Conservation (phyloP, 2,888 invertebrate genomes). For the Epinotia bilunana region DNA sequence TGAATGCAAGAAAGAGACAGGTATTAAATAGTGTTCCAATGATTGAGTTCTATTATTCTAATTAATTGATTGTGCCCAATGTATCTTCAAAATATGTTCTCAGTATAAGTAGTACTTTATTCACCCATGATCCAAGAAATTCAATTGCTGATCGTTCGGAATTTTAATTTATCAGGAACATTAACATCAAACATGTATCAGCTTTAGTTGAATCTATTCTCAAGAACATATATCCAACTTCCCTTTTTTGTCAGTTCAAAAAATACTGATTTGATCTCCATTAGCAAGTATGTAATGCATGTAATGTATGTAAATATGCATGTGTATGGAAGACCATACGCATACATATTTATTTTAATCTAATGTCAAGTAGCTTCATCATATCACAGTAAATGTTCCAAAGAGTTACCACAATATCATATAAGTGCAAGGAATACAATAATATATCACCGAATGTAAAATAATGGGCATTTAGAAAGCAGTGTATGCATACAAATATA, state of each 20-base stretch:
- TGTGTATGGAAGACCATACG: no score
- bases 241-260: neutral
- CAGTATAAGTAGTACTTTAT: neutral
- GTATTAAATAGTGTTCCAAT: no score
- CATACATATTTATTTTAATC: no score
- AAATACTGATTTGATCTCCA: neutral
- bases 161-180: neutral
- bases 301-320: no score
- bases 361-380: no score
- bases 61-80: neutral
- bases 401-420: neutral
- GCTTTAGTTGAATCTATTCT: neutral
- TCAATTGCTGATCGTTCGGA: neutral
- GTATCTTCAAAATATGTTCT: neutral
- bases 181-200: neutral
- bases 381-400: neutral
- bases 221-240: neutral
- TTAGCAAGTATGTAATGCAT: neutral
- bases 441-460: neutral
- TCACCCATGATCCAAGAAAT: neutral
- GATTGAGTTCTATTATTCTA: no score
- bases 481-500: neutral
- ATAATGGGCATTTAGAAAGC: neutral
- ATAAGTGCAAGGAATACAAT: neutral
- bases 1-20: no score